These are phyloP conservation scores for Momotus momota DNA, from an alignment of 2,797 vertebrate genomes.

Conservation along the genomic window DNA sequence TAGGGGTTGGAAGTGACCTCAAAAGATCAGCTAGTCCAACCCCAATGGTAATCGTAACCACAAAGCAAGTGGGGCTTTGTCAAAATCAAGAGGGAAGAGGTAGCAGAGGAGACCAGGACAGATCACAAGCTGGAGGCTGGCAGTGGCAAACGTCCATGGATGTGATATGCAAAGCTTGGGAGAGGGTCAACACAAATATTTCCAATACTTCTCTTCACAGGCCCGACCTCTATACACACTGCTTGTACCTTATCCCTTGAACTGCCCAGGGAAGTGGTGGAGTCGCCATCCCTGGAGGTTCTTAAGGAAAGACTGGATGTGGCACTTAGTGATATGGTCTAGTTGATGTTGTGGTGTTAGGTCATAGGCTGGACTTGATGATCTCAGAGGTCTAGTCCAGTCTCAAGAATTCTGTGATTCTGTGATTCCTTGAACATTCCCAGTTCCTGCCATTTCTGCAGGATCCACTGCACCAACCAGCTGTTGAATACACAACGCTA, in stretches of 20 bases:
- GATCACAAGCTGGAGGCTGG: not conserved
- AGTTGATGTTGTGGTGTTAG: too few species aligned
- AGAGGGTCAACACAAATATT: not conserved
- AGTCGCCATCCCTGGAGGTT: too few species aligned
- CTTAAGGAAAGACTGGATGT: too few species aligned
- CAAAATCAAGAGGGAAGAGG: not conserved
- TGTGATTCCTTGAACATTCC: not conserved
- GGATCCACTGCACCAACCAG: not conserved
- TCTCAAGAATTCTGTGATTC: too few species aligned
- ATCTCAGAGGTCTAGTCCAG: too few species aligned
- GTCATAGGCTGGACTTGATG: too few species aligned
- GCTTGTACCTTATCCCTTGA: too few species aligned
- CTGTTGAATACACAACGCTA: fast-evolving
- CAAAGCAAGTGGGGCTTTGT: not conserved
- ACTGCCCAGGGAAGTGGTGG: too few species aligned
- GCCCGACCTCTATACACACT: not conserved
- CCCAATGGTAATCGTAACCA: too few species aligned
- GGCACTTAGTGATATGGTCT: too few species aligned
- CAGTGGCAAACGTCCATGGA: not conserved
- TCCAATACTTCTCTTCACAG: not conserved
- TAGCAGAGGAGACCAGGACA: not conserved
- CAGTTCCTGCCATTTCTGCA: not conserved
- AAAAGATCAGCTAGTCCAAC: too few species aligned
- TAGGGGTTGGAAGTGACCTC: too few species aligned
- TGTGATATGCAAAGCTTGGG: not conserved